Base-by-base conservation (phyloP, 2,888 invertebrate species). In the Latrodectus elegans region DNA sequence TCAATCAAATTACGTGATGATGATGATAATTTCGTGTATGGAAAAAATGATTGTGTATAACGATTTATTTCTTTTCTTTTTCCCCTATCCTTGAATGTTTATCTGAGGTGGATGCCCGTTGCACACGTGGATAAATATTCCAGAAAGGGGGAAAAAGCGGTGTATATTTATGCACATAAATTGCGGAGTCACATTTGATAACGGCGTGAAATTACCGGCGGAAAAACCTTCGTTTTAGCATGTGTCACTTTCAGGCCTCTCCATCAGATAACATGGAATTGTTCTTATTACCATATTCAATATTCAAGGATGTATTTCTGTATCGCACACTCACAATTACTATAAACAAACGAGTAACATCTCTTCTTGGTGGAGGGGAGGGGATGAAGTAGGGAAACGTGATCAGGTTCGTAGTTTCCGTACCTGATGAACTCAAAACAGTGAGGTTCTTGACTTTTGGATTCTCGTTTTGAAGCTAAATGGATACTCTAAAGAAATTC, bases 381-480 rank as follows among this genome's bases (percentile, higher is more conserved):
- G 22, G 22, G 22, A 22, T 22, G 22, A 22, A 22, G 22, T 22
- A 72, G 52, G 22, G 38, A 74, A 76, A 51, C n/a, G 76, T 38
- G 76, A 76, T 76, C 51, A 76, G 76, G 51, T 51, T 76, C 17
- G 14, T 14, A 14, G 60, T 79, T 22, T 26, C 22, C 26, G 80
- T 80, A 73, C 73, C 53, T 17, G n/a, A 22, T 80, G 80, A 80
- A 73, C 80, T 60, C 64, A 64, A 65, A 9, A 12, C 65, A 51
- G 65, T 64, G 79, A 73, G 80, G 80, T 80, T 80, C 55, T 80
- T 80, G 80, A 80, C 80, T 73, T 65, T 65, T 12, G 70, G 60
- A 70, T 80, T 80, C 80, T 60, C 64, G 72, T 80, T 72, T 80
- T 80, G 73, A 64, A 55, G 49, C 26, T 38, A 78, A 78, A 78